Conservation (phyloP, 2,113 vertebrate species). For the Gopherus evgoodei region DNA sequence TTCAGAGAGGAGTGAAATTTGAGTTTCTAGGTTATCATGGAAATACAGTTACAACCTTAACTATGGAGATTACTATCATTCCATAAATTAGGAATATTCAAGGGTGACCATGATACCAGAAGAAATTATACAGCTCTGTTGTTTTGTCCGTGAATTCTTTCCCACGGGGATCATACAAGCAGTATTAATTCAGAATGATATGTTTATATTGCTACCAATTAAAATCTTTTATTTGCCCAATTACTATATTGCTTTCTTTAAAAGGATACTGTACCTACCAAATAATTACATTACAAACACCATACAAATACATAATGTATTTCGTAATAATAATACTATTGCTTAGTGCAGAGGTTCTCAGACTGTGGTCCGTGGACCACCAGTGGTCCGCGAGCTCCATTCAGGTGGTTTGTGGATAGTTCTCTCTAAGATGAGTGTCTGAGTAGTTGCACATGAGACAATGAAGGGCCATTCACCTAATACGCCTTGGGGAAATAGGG, state of each 20-base stretch:
- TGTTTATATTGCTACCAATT: not conserved
- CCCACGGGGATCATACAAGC: not conserved
- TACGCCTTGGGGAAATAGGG: no score
- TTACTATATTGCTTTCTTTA: not conserved
- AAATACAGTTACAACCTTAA: not conserved
- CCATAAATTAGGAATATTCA: not conserved
- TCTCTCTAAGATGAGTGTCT: no score
- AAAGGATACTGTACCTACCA: not conserved
- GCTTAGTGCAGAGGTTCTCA: not conserved
- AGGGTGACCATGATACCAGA: not conserved
- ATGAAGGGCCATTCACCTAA: no score
- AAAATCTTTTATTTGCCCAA: not conserved
- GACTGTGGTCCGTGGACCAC: no score
- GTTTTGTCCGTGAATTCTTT: not conserved
- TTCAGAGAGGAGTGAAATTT: not conserved
- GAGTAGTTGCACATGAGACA: no score
- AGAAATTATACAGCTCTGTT: not conserved
- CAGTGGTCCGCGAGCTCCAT: no score
- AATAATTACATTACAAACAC: not conserved
- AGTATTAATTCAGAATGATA: not conserved
- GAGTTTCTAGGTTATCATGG: not conserved
- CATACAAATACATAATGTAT: not conserved
- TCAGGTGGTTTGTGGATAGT: no score
- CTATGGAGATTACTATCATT: not conserved
- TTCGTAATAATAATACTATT: not conserved